Evolutionary conservation across 2,888 invertebrate genomes (phyloP).

Genomic region (Alitta virens): DNA sequence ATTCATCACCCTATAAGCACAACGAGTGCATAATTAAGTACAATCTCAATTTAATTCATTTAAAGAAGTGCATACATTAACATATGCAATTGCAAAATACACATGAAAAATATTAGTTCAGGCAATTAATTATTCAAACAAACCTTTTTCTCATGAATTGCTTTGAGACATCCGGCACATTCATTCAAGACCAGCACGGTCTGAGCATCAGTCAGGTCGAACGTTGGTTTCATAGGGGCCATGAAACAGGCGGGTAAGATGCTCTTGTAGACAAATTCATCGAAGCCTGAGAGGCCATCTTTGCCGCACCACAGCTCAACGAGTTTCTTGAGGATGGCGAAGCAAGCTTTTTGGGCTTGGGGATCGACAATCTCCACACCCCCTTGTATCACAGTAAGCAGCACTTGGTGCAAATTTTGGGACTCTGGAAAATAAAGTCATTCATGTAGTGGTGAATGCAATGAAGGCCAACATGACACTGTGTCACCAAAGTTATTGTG

Average conservation of each 20-base stretch:
- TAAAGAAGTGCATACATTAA: too few species aligned
- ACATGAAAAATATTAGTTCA: too few species aligned
- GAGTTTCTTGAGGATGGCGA: slow-evolving; percentile 58
- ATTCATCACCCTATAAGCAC: slow-evolving; percentile 57
- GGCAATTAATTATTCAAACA: too few species aligned
- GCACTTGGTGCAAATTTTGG: slow-evolving; percentile 55
- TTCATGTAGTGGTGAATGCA: too few species aligned
- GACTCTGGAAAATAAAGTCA: slow-evolving; percentile 42
- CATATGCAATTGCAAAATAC: too few species aligned
- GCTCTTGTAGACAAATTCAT: slow-evolving; percentile 60
- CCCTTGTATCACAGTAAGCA: slow-evolving; percentile 60
- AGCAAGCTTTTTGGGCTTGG: slow-evolving; percentile 60
- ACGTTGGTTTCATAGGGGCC: slow-evolving; percentile 60
- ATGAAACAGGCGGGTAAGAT: slow-evolving; percentile 62
- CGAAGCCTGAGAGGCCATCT: slow-evolving; percentile 57
- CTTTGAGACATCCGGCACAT: slow-evolving; percentile 24
- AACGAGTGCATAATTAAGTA: too few species aligned
- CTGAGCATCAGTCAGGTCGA: slow-evolving; percentile 62
- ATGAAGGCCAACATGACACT: too few species aligned
- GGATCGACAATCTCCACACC: slow-evolving; percentile 61
- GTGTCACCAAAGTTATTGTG: too few species aligned
- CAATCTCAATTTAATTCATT: too few species aligned
- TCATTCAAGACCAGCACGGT: slow-evolving; percentile 49
- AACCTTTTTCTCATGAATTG: slow-evolving; percentile 21
- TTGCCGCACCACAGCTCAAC: slow-evolving; percentile 55